Evolutionary conservation across 2,113 vertebrate genomes (phyloP).

Genomic region (Aegithalos caudatus): DNA sequence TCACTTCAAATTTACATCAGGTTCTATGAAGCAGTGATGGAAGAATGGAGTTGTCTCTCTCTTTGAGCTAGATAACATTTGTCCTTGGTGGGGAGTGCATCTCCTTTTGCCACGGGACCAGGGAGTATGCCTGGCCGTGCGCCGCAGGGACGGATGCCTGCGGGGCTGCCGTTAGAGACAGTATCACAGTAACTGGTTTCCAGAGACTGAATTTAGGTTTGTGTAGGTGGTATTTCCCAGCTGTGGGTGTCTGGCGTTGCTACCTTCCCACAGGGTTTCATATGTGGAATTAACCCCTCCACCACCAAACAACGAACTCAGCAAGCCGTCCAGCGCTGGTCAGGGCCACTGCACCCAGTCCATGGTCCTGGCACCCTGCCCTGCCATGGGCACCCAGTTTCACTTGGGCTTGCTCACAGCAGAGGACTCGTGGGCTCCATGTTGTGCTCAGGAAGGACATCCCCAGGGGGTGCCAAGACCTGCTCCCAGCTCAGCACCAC

Average conservation of each 20-base stretch:
- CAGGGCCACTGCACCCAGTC: accelerated
- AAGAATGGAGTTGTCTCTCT: neutral
- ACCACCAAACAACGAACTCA: neutral
- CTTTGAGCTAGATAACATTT: neutral
- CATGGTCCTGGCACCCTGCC: neutral
- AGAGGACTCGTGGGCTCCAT: neutral
- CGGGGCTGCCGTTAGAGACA: neutral
- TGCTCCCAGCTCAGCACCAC: neutral
- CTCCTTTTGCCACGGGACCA: neutral
- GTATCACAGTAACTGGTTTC: constrained; percentile 47
- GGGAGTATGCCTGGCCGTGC: neutral
- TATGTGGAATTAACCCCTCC: constrained; percentile 11
- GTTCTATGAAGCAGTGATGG: neutral
- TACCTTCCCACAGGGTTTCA: neutral
- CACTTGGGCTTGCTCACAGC: neutral
- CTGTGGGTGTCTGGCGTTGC: constrained; percentile 27
- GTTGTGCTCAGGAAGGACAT: neutral
- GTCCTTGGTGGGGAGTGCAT: neutral
- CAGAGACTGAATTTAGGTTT: constrained; percentile 49
- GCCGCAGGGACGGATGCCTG: neutral
- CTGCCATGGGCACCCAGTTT: neutral
- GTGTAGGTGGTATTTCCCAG: constrained; percentile 29
- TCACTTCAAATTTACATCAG: neutral
- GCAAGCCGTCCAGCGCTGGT: neutral
- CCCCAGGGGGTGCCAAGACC: neutral